These are phyloP conservation scores for Phaenicophaeus curvirostris DNA, from an alignment of 2,797 vertebrate species.

Conservation along the genomic window DNA sequence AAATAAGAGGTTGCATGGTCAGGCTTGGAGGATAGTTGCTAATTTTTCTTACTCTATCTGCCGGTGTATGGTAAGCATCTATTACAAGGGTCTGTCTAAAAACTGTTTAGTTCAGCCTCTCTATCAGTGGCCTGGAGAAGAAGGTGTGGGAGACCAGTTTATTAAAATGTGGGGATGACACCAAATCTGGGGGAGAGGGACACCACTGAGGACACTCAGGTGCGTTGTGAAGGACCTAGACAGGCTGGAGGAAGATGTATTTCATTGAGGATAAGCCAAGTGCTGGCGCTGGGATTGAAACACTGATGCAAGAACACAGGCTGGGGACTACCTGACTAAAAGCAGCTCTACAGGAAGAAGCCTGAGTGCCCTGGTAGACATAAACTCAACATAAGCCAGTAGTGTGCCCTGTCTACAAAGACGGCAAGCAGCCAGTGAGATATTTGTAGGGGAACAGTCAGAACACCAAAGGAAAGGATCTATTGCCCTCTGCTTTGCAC, in stretches of 20 bases:
- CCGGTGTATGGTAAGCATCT: neutral
- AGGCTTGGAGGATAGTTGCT: neutral
- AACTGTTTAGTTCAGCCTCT: neutral
- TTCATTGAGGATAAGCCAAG: neutral
- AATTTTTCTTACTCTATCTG: neutral
- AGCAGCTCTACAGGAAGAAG: neutral
- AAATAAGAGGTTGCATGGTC: neutral
- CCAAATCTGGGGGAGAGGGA: rapidly evolving
- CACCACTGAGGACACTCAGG: neutral
- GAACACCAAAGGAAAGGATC: neutral
- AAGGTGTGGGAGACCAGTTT: neutral
- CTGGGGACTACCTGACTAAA: neutral
- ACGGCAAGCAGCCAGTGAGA: neutral
- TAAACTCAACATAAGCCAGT: neutral
- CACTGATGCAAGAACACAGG: neutral
- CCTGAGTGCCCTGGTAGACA: neutral
- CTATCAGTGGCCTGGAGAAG: neutral
- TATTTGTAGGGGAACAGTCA: neutral
- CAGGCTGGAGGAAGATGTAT: neutral
- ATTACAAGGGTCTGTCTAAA: neutral
- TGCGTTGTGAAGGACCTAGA: neutral
- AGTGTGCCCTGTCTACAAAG: neutral
- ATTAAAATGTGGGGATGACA: neutral
- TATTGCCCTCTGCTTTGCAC: neutral
- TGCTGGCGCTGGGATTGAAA: rapidly evolving